Conservation (phyloP, 2,888 invertebrate species). For the Coremacera marginata region DNA sequence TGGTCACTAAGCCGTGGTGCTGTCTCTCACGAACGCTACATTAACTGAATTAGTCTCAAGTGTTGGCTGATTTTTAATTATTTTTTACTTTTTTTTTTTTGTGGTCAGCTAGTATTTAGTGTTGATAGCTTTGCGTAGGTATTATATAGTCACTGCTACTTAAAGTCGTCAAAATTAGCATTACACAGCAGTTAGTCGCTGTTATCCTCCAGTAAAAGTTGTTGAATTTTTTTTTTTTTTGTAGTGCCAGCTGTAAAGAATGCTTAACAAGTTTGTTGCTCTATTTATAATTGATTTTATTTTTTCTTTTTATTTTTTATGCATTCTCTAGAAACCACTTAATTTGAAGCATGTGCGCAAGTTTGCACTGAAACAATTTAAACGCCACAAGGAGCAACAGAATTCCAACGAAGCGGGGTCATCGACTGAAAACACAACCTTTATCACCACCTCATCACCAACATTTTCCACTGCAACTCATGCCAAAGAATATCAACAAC, state of each 20-base stretch:
- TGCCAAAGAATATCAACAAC: constrained; percentile 1
- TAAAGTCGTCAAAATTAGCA: neutral
- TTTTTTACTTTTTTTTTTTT: neutral
- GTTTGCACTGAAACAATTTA: constrained; percentile 56
- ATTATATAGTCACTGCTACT: neutral
- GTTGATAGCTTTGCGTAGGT: neutral
- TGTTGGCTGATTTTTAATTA: neutral
- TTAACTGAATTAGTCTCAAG: constrained; percentile 10
- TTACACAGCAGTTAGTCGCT: neutral
- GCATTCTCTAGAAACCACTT: constrained; percentile 52
- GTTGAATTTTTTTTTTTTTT: neutral
- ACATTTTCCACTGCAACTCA: neutral
- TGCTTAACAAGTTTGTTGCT: constrained; percentile 7
- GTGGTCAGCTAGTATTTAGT: neutral
- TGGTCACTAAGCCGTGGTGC: constrained; percentile 39
- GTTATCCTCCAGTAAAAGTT: neutral
- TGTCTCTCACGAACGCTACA: constrained; percentile 40
- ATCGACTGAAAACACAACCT: constrained; percentile 13
- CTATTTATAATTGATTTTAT: constrained; percentile 11
- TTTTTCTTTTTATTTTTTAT: constrained; percentile 24
- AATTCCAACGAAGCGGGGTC: neutral
- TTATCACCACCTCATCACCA: constrained; percentile 4
- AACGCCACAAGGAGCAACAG: constrained; percentile 47
- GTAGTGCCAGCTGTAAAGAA: neutral
- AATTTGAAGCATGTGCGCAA: constrained; percentile 55